Percentiles rank a stretch among this genome's conserved stretches.
Conservation (phyloP, 2,113 vertebrate species). For the Bos taurus region DNA sequence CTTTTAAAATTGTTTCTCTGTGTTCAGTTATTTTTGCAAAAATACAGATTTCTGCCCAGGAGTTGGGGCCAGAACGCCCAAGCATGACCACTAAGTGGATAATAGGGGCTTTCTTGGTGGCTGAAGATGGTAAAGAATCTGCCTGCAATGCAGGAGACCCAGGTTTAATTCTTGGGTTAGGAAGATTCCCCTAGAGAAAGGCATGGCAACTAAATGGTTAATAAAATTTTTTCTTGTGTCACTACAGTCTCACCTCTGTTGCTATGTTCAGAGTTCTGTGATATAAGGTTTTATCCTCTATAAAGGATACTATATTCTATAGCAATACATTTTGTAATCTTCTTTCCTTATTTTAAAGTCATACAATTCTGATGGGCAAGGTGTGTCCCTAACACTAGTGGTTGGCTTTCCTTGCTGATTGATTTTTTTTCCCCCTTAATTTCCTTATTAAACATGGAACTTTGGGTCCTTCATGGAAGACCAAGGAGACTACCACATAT, state of each 20-base stretch:
- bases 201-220: background rate
- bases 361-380: background rate
- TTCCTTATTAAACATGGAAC: background rate
- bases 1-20: background rate
- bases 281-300: background rate
- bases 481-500: background rate
- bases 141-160: background rate
- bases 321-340: background rate
- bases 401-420: background rate
- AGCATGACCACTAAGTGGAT: background rate
- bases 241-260: background rate
- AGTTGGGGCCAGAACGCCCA: background rate
- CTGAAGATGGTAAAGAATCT: background rate
- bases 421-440: background rate
- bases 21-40: background rate
- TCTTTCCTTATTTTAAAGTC: background rate
- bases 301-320: background rate
- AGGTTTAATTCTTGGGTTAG: background rate
- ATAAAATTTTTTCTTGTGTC: background rate
- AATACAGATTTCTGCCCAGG: background rate
- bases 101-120: background rate
- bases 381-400: background rate
- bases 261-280: background rate
- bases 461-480: background rate
- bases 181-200: background rate